Conservation (phyloP, 2,797 vertebrate species). For the Myiotriccus ornatus region DNA sequence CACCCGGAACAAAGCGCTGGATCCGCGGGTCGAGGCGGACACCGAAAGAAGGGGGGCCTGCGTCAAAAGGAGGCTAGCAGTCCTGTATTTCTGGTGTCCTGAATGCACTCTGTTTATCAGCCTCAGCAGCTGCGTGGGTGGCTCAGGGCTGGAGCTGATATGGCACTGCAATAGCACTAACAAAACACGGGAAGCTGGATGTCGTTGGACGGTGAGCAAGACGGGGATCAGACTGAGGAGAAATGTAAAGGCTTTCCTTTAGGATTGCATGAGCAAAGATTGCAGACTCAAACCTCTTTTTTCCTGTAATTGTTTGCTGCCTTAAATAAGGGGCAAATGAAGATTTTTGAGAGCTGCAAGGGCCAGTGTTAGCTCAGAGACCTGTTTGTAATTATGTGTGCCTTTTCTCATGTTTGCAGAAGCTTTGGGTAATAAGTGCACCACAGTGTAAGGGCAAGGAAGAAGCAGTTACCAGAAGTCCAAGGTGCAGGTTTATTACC, state of each 20-base stretch:
- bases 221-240: background rate
- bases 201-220: background rate
- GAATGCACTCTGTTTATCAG: background rate
- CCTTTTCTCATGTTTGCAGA: background rate
- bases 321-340: background rate
- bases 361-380: background rate
- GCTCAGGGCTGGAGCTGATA: background rate
- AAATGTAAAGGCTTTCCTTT: background rate
- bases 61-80: background rate
- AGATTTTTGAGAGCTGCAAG: background rate
- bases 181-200: background rate
- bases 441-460: background rate
- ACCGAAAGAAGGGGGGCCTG: background rate
- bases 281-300: background rate
- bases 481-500: constrained; percentile 25
- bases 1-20: background rate
- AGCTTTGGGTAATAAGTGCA: background rate
- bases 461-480: background rate
- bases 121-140: fast-evolving
- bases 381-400: background rate
- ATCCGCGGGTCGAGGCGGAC: background rate
- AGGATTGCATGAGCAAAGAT: background rate
- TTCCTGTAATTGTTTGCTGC: background rate
- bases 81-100: background rate
- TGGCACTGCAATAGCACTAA: background rate